Base-by-base conservation (phyloP, 2,797 vertebrate genomes). In the Betta splendens region DNA sequence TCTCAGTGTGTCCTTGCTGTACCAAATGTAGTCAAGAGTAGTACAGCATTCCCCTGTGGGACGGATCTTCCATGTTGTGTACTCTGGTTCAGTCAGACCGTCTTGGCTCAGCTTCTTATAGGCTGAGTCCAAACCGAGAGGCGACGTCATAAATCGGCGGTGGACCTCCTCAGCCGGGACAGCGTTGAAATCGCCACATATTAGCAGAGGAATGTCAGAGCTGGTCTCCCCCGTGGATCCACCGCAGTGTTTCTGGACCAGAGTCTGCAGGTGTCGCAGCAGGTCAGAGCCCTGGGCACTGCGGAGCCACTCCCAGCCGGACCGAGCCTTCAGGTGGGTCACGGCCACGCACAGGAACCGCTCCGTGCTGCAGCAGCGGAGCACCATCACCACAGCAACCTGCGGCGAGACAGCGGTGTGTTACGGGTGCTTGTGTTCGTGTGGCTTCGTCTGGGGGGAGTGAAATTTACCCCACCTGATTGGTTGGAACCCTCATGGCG, bases 21-120 rank as follows among this genome's bases (percentile, higher is more conserved):
- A 99, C 98, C 98, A 99, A 80, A 99, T 95, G 62, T 99, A 99
- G 89, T 99, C 98, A 81, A 99, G 90, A 0, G 98, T 99, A 70
- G 92, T 88, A 26, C 95, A 88, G 85, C 93, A 94, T 74, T 99
- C 98, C 12, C 97, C 98, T 0, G 94, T 94, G 0, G 93, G 91
- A 3, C 97, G 93, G 69, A 98, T 97, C 90, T 98, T 99, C 98
- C 98, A 98, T 0, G 95, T 95, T 0, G 98, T 99, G 70, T 94
- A 98, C 0, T 92, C 89, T 0, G 98, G 98, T 69, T 99, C 98
- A 0, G 93, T 91, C 69, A 85, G 81, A 7, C 95, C 93, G 0
- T 96, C 95, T 0, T 86, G 72, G 49, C 96, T 98, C 65, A 99
- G 92, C 57, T 93, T 89, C 87, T 96, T 97, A 51, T 97, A 99